phyloP scores from a whole-genome alignment of 2,888 invertebrate species.

The Clusia tigrina region DNA sequence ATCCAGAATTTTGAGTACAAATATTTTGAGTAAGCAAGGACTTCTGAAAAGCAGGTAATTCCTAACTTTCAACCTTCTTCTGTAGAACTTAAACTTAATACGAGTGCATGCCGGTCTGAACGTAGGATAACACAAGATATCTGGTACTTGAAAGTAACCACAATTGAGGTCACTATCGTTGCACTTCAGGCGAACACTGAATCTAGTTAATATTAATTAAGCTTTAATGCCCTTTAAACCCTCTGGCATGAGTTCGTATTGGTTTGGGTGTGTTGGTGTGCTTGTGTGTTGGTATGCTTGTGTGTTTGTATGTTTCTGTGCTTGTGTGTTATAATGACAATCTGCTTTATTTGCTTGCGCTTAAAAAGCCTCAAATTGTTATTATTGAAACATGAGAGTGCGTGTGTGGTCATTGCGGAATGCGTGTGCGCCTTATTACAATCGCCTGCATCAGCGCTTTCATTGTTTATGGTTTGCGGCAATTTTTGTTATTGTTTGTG shows the following conservation, averaged over 20 bases:
- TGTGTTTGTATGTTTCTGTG: slow-evolving; percentile 3
- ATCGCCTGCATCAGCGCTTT: not conserved
- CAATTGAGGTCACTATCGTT: too few relatives aligned
- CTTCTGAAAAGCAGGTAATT: too few relatives aligned
- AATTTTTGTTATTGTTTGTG: not conserved
- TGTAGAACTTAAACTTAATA: too few relatives aligned
- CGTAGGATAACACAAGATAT: too few relatives aligned
- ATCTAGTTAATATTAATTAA: slow-evolving; percentile 1
- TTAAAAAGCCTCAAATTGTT: not conserved
- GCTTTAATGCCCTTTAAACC: slow-evolving; percentile 12
- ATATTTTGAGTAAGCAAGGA: too few relatives aligned
- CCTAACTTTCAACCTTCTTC: too few relatives aligned
- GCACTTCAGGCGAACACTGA: not conserved
- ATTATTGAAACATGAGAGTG: not conserved
- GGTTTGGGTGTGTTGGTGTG: not conserved
- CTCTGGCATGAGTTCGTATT: not conserved
- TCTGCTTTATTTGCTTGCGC: not conserved
- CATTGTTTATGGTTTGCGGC: not conserved
- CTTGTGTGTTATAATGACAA: not conserved
- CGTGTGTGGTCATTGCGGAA: not conserved
- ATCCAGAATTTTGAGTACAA: too few relatives aligned
- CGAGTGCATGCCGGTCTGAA: too few relatives aligned
- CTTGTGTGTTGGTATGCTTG: not conserved
- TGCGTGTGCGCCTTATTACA: not conserved
- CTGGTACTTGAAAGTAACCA: too few relatives aligned